Base-by-base conservation (phyloP, 2,888 invertebrate species). In the Drosophila kokeensis region DNA sequence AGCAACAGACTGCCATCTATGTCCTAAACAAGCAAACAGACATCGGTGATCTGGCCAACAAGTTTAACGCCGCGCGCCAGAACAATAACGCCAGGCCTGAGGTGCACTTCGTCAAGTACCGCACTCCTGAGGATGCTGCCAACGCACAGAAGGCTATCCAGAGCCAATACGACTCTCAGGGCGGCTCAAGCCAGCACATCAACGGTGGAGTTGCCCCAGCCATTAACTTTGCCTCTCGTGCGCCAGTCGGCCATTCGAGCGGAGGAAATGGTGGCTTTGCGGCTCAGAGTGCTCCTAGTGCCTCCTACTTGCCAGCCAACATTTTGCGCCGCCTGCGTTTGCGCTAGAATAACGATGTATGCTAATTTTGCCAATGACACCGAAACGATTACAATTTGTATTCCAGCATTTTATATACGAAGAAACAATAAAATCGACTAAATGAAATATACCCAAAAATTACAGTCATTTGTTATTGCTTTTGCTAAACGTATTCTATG, bases 71-170 rank as follows among this genome's bases (percentile, higher is more conserved):
- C 24, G 65, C 73, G 32, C 87, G 87, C 67, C 83, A 79, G 60
- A 82, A 88, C 52, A 59, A 69, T 64, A 87, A 86, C 61, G 82
- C 86, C 69, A 90, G 86, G 55, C 92, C 92, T 45, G 92, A 92
- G 68, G 92, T 92, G 13, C 91, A 91, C 69, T 92, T 92, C 61
- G 87, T 92, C 68, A 92, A 92, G 76, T 92, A 92, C 82, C 92
- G 91, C 71, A 92, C 91, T 4, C 82, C 87, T 2, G 84, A 91
- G 72, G 92, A 92, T 79, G 92, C 92, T 32, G 78, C 77, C 66
- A 89, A 90, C 52, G 92, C 92, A 7, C 92, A 92, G 79, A 79
- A 75, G 1, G 69, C 83, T 38, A 92, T 92, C 58, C 92, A 92
- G 64, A 73, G 79, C 4, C 90, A 91, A 63, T 91, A 92, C 63